Base-by-base conservation (phyloP, 1,140 invertebrate species). In the Drosophila fuyamai region DNA sequence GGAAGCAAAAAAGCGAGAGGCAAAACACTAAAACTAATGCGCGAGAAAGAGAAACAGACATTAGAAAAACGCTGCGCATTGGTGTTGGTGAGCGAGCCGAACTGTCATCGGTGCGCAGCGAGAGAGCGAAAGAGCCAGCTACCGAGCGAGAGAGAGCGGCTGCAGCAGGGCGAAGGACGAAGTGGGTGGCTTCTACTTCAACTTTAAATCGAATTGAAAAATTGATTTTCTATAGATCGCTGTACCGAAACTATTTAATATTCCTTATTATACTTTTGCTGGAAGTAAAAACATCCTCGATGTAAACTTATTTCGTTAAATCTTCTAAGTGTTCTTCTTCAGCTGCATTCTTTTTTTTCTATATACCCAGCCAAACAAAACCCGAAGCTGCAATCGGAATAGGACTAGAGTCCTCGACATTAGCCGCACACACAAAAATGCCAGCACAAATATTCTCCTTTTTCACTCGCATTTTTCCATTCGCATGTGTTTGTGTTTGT, bases 1-100 rank as follows among this genome's bases (percentile, higher is more conserved):
- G 88, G 77, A 73, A 91, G 83, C 65, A 91, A 91, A 85, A 89
- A 92, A 92, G 77, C 81, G 90, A 92, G 90, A 92, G 74, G 90
- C 78, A 91, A 92, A 92, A 89, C 86, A 60, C 86, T 90, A 90
- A 90, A 90, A 82, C 90, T 91, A 92, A 91, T 81, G 90, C 83
- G 90, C 81, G 57, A 89, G 90, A 92, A 89, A 92, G 90, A 92
- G 90, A 91, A 76, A 89, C 74, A 92, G 75, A 83, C 78, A 89
- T 89, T 89, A 89, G 85, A 89, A 89, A 89, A 80, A 82, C 68
- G 73, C 47, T 41, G 47, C 53, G 50, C 38, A 43, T 61, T 67
- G 47, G 79, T 91, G 14, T 71, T 71, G 65, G 67, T 71, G 67
- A 73, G 79, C 67, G 65, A 78, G 48, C 47, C 61, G 55, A 55